Evolutionary conservation across 2,113 vertebrate genomes (phyloP), one percentile per base, ranked within the genome.

Genomic region (Pluvialis apricaria): DNA sequence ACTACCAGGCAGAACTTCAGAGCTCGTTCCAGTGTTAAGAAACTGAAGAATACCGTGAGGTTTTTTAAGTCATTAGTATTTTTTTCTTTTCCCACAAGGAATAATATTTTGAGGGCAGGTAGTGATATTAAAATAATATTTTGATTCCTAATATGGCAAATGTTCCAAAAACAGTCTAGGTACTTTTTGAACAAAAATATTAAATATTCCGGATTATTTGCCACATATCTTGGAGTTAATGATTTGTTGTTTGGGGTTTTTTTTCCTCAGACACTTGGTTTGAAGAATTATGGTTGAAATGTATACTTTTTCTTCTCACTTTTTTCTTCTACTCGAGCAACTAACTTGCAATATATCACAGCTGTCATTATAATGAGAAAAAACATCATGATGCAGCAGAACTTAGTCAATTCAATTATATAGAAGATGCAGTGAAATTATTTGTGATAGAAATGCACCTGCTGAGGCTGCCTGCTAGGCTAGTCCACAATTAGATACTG

Each of bases 321-420:
- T 68, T 95, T 91, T 94, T 54, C 32, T 82, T 81, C 44, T 68
- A 10, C 47, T 91, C 8, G 45, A 87, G 91, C 16, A 89, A 55
- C 62, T 69, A 91, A 65, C 73, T 89, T 82, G 81, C 57, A 95
- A 87, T 95, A 77, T 95, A 95, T 92, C 92, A 95, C 91, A 97
- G 96, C 86, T 97, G 96, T 97, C 95, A 91, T 82, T 87, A 55
- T 95, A 95, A 97, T 97, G 92, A 95, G 26, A 94, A 73, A 82
- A 94, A 95, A 89, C 70, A 90, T 80, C 89, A 95, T 94, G 96
- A 97, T 95, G 86, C 82, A 94, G 95, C 91, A 96, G 89, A 96
- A 97, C 89, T 90, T 87, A 86, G 89, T 97, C 86, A 95, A 97
- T 91, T 95, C 89, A 95, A 97, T 96, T 97, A 97, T 51, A 91